Percentiles rank a stretch among this genome's conserved stretches.
phyloP scores from a whole-genome alignment of 2,888 invertebrate species.

The Limnephilus lunatus region DNA sequence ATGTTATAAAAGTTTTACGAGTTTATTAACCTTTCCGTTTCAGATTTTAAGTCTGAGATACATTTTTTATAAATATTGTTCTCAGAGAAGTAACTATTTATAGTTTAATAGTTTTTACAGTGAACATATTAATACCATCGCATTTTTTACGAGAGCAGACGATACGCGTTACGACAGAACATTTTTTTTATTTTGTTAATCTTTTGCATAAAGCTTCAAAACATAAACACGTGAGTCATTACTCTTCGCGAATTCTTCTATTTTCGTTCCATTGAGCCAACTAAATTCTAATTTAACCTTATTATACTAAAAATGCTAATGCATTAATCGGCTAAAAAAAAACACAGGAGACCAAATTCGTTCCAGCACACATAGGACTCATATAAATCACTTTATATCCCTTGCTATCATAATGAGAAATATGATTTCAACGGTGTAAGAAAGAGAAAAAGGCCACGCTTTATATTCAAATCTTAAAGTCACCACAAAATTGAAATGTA shows the following conservation, averaged over 20 bases:
- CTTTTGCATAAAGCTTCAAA: not conserved
- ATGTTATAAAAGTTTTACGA: not conserved
- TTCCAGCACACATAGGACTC: no score
- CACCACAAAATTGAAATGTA: no score
- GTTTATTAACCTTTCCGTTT: not conserved
- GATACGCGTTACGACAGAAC: not conserved
- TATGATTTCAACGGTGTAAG: no score
- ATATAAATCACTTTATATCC: no score
- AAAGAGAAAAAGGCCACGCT: no score
- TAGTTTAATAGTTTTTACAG: not conserved
- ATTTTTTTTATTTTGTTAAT: slow-evolving; percentile 8
- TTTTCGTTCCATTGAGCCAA: not conserved
- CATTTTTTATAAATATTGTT: not conserved
- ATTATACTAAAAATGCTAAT: not conserved
- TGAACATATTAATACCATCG: not conserved
- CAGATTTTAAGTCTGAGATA: not conserved
- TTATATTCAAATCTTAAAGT: no score
- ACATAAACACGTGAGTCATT: slow-evolving; percentile 24
- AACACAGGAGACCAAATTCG: no score
- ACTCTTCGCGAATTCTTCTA: not conserved
- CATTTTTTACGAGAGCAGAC: no score
- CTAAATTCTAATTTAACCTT: not conserved
- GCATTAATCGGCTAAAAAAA: not conserved
- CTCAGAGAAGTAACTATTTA: not conserved
- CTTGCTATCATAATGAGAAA: no score